Evolutionary conservation across 64 coral and sea anemone species (phyloP).

Genomic region (Pocillopora verrucosa): DNA sequence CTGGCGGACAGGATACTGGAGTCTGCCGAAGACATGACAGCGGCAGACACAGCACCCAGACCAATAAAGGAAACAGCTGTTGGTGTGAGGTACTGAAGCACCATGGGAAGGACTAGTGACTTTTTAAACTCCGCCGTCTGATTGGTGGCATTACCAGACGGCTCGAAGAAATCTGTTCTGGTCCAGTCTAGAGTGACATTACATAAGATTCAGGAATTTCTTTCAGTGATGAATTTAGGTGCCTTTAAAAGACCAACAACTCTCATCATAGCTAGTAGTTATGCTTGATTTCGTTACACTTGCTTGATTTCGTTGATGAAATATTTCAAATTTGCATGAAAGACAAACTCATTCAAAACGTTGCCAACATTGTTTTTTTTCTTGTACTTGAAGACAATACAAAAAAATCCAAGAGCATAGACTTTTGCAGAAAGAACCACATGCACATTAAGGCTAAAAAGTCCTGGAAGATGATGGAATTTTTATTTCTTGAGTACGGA

Average conservation of each 20-base stretch:
- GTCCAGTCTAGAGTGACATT: slow-evolving; percentile 64
- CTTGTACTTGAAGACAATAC: not conserved
- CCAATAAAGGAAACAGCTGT: slow-evolving; percentile 77
- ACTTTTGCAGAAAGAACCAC: too few relatives aligned
- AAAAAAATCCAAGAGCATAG: too few relatives aligned
- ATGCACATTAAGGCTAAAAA: too few relatives aligned
- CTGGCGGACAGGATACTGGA: slow-evolving; percentile 77
- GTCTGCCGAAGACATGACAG: slow-evolving; percentile 92
- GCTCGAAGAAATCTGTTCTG: slow-evolving; percentile 46
- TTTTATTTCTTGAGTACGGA: not conserved
- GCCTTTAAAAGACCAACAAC: not conserved
- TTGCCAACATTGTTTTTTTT: not conserved
- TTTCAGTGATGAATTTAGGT: not conserved
- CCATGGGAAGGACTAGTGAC: slow-evolving; percentile 71
- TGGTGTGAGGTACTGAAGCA: slow-evolving; percentile 74
- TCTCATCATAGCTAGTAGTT: too few relatives aligned
- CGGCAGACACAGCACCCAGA: slow-evolving; percentile 83
- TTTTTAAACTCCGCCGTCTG: slow-evolving; percentile 20
- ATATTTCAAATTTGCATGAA: too few relatives aligned
- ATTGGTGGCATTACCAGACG: slow-evolving; percentile 59
- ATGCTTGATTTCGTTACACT: too few relatives aligned
- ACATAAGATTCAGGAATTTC: not conserved
- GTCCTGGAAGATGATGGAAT: not conserved
- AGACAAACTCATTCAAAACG: not conserved
- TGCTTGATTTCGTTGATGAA: too few relatives aligned